Evolutionary conservation across 2,888 invertebrate genomes (phyloP).

Genomic region (Timandra comae): DNA sequence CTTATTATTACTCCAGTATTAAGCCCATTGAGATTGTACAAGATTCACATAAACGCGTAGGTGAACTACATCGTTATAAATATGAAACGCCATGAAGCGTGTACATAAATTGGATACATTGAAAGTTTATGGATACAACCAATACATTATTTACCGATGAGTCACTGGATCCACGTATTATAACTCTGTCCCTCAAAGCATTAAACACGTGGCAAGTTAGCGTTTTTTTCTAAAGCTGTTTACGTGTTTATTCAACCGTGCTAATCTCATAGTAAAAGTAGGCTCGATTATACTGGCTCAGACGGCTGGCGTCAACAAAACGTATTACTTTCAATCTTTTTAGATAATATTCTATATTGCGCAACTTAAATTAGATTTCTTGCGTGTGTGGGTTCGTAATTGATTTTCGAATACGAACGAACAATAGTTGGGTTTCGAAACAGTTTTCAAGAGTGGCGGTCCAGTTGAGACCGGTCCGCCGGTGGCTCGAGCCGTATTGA

Average conservation of each 20-base stretch:
- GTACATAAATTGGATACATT: too few relatives aligned
- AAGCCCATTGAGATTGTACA: too few relatives aligned
- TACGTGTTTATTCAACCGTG: slow-evolving; percentile 11
- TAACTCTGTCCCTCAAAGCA: too few relatives aligned
- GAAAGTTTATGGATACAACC: too few relatives aligned
- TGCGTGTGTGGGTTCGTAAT: slow-evolving; percentile 55
- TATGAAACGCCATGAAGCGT: too few relatives aligned
- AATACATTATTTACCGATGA: too few relatives aligned
- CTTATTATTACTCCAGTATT: too few relatives aligned
- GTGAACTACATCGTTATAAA: too few relatives aligned
- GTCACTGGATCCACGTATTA: too few relatives aligned
- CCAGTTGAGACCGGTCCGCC: slow-evolving; percentile 29
- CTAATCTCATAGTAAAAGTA: slow-evolving; percentile 16
- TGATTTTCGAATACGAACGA: slow-evolving; percentile 61
- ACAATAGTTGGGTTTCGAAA: slow-evolving; percentile 50
- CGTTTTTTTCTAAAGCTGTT: slow-evolving; percentile 8
- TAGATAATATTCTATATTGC: slow-evolving; percentile 47
- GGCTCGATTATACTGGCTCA: slow-evolving; percentile 14
- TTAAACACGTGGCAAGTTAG: not conserved
- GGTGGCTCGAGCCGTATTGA: slow-evolving; percentile 58
- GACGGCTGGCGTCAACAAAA: slow-evolving; percentile 34
- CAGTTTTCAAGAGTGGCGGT: slow-evolving; percentile 23
- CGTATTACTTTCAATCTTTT: slow-evolving; percentile 41
- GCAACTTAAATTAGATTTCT: slow-evolving; percentile 56
- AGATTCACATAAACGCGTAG: too few relatives aligned